phyloP scores from a whole-genome alignment of 2,797 vertebrate species.

The Thamnophis elegans region DNA sequence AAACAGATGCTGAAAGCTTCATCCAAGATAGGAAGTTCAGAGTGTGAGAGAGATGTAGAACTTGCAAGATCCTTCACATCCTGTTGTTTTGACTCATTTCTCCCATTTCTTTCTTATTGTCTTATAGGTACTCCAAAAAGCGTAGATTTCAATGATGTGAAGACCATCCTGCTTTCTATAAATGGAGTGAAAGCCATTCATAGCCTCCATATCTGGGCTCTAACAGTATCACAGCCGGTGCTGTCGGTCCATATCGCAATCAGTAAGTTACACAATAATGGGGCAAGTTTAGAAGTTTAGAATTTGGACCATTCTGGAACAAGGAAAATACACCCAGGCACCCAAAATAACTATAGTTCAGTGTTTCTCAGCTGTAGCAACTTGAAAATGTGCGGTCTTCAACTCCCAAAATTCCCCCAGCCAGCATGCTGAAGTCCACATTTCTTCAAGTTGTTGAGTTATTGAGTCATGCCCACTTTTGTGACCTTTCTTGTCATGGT shows the following conservation, averaged over 20 bases:
- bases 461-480: neutral
- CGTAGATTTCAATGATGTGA: slow-evolving; percentile 74
- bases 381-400: neutral
- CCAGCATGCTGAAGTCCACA: neutral
- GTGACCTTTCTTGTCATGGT: neutral
- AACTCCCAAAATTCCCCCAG: neutral
- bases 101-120: neutral
- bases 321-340: neutral
- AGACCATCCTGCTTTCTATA: slow-evolving; percentile 70
- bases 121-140: slow-evolving; percentile 74
- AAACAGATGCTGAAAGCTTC: neutral
- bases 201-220: slow-evolving; percentile 79
- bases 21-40: neutral
- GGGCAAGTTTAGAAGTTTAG: too few species aligned
- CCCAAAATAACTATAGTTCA: neutral
- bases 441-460: neutral
- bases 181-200: slow-evolving; percentile 75
- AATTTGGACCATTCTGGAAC: neutral
- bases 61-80: neutral
- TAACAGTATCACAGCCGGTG: slow-evolving; percentile 73
- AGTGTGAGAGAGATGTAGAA: neutral
- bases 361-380: neutral
- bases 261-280: slow-evolving; percentile 59
- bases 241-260: slow-evolving; percentile 78
- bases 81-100: neutral